phyloP scores from a whole-genome alignment of 2,797 vertebrate genomes.

The Eospalax fontanierii region DNA sequence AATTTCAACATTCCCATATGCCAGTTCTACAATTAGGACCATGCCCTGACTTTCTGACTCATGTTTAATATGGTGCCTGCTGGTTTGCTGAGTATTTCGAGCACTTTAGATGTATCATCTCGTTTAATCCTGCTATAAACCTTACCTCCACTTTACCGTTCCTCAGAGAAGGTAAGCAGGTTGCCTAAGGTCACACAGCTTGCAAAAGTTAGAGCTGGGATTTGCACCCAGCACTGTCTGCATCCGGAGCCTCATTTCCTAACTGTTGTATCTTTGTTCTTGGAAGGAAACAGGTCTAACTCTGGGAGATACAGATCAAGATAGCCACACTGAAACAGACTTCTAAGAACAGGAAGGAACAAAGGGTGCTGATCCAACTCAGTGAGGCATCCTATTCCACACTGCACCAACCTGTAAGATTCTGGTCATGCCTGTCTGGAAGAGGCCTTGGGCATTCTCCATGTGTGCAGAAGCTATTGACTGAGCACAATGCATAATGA shows the following conservation, averaged over 20 bases:
- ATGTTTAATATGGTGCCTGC: not conserved
- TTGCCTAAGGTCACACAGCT: not conserved
- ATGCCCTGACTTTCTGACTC: not conserved
- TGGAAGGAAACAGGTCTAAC: not conserved
- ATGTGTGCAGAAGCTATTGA: not conserved
- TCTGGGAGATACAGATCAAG: not conserved
- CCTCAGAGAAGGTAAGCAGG: not conserved
- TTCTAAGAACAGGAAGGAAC: not conserved
- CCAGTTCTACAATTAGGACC: fast-evolving
- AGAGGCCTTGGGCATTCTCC: not conserved
- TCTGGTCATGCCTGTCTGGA: not conserved
- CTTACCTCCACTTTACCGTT: not conserved
- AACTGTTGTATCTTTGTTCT: not conserved
- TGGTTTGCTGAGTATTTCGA: not conserved
- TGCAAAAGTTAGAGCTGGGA: not conserved
- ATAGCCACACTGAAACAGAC: not conserved
- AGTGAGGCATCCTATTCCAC: fast-evolving
- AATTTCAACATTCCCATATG: not conserved
- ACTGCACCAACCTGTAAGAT: not conserved
- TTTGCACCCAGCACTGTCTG: not conserved
- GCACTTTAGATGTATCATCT: not conserved
- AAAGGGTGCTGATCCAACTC: not conserved
- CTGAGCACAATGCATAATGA: not conserved
- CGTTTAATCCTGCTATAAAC: not conserved
- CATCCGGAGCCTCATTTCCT: not conserved